These are phyloP conservation scores for Ameiurus melas DNA, from an alignment of 2,113 vertebrate genomes.

Conservation along the genomic window DNA sequence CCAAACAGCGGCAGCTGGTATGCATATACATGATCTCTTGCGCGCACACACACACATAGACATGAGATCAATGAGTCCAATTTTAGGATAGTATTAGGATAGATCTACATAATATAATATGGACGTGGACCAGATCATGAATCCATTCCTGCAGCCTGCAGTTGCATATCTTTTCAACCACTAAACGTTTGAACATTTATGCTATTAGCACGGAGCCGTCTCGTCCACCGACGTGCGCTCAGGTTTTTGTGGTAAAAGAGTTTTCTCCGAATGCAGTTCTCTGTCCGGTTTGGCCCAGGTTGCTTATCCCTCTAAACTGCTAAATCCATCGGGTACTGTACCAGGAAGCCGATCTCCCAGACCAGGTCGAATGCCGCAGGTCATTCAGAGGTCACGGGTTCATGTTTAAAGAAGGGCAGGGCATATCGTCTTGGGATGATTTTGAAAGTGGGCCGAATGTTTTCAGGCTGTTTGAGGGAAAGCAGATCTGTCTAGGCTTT, in stretches of 20 bases:
- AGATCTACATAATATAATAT: background rate
- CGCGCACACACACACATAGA: background rate
- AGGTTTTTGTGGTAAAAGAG: background rate
- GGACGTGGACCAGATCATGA: background rate
- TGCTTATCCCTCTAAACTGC: background rate
- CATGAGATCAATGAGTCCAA: background rate
- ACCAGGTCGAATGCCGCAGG: background rate
- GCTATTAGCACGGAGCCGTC: background rate
- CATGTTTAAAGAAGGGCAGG: conserved; percentile 5
- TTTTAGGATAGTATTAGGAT: background rate
- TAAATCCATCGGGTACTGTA: background rate
- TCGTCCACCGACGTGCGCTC: background rate
- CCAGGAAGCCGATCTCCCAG: background rate
- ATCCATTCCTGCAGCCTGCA: background rate
- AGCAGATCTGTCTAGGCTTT: background rate
- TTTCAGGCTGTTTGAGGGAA: background rate
- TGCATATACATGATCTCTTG: background rate
- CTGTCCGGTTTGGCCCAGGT: background rate
- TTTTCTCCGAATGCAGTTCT: background rate
- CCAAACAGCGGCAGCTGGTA: conserved; percentile 96
- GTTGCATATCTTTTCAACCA: background rate
- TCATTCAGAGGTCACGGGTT: conserved; percentile 14
- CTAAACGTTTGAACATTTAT: background rate
- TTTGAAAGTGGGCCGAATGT: background rate
- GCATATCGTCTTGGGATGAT: background rate